phyloP scores from a whole-genome alignment of 2,797 vertebrate species.

The Odontamblyopus lacepedii region DNA sequence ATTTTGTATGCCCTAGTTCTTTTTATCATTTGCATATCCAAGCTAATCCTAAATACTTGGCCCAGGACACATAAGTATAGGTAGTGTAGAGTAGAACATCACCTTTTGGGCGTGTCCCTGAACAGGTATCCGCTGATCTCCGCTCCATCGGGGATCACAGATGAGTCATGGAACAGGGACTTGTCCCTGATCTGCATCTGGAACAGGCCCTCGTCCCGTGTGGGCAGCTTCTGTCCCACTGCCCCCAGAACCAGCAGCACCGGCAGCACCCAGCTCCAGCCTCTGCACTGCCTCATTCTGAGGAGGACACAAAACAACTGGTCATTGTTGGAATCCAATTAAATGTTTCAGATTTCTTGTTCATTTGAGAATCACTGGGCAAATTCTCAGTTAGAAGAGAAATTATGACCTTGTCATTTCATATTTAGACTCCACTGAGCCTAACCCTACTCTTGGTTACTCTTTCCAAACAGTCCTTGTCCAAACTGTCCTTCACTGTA shows the following conservation, averaged over 20 bases:
- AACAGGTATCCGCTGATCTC: conserved; percentile 97
- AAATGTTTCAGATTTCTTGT: not conserved
- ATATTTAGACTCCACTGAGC: not conserved
- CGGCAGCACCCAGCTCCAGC: conserved; percentile 66
- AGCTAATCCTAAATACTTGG: no score
- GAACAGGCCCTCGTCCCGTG: conserved; percentile 95
- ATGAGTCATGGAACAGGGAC: conserved; percentile 89
- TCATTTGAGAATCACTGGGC: not conserved
- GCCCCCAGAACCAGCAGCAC: conserved; percentile 75
- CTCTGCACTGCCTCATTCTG: conserved; percentile 85
- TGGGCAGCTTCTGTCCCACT: conserved; percentile 91
- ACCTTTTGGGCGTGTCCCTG: conserved; percentile 96
- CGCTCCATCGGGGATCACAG: conserved; percentile 93
- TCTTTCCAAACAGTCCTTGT: not conserved
- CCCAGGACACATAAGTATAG: no score
- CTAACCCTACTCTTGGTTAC: no score
- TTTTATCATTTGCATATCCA: no score
- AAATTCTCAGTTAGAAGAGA: not conserved
- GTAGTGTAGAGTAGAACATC: conserved; percentile 11
- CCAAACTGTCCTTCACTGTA: not conserved
- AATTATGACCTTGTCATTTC: not conserved
- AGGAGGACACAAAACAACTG: conserved; percentile 25
- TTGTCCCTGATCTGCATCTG: conserved; percentile 98
- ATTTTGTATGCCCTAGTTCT: no score
- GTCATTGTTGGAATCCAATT: not conserved